A percentile compares a stretch with the other conserved stretches of the same genome.
Evolutionary conservation across 2,113 vertebrate genomes (phyloP).

Genomic region (Leptodactylus fuscus): DNA sequence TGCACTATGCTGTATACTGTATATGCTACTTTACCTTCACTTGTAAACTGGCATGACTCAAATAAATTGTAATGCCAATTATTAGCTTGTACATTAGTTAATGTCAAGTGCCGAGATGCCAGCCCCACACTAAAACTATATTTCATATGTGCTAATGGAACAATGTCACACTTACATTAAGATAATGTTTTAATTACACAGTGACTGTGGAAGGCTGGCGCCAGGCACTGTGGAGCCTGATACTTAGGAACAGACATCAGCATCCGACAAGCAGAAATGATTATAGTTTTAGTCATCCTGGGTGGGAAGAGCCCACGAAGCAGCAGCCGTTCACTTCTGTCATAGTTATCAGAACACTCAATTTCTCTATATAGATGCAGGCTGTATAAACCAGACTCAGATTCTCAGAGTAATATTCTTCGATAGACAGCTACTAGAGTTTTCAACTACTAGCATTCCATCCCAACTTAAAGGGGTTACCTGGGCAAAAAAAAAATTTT

Average conservation of each 20-base stretch:
- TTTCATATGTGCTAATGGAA: background rate
- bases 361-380: too few species aligned
- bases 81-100: background rate
- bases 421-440: too few species aligned
- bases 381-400: background rate
- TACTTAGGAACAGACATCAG: background rate
- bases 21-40: background rate
- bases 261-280: constrained; percentile 16
- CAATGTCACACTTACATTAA: background rate
- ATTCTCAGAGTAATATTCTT: background rate
- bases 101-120: background rate
- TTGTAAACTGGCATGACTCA: background rate
- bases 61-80: background rate
- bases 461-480: too few species aligned
- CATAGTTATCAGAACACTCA: constrained; percentile 6
- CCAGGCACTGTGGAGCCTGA: background rate
- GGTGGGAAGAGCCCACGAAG: background rate
- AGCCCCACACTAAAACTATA: background rate
- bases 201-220: background rate
- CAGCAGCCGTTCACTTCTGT: constrained; percentile 16
- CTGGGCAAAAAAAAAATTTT: too few species aligned
- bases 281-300: constrained; percentile 39
- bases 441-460: too few species aligned
- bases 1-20: too few species aligned
- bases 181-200: background rate